Conservation (phyloP, 2,113 vertebrate species). For the Crotalus viridis region DNA sequence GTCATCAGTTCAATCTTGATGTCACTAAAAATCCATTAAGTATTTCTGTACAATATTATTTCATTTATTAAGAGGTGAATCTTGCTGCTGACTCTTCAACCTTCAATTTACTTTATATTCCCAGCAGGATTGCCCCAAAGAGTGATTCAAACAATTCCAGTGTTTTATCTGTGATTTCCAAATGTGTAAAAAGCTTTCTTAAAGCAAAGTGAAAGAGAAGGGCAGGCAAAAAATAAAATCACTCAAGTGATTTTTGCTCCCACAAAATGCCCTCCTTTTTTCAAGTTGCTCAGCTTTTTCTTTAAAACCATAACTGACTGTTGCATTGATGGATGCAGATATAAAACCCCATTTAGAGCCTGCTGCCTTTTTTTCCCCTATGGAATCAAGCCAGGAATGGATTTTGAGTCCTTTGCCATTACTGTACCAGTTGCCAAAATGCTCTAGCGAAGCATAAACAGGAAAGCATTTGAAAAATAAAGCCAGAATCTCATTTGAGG, state of each 20-base stretch:
- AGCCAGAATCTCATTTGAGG: neutral
- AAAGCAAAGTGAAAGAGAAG: neutral
- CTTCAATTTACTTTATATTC: neutral
- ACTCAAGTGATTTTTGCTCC: neutral
- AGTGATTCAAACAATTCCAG: neutral
- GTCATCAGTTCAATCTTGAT: neutral
- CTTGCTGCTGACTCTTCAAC: neutral
- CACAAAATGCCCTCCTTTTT: neutral
- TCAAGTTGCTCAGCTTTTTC: neutral
- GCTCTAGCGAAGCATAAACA: neutral
- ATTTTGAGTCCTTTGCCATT: neutral
- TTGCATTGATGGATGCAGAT: neutral
- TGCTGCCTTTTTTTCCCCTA: neutral
- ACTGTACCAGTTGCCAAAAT: neutral
- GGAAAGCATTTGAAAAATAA: neutral
- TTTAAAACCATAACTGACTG: neutral
- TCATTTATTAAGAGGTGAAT: neutral
- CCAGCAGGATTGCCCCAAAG: neutral
- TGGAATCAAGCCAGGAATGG: neutral
- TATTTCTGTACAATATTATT: neutral
- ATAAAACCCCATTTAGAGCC: neutral
- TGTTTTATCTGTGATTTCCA: neutral
- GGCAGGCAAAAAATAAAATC: too few relatives aligned
- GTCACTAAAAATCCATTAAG: neutral
- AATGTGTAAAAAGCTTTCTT: slow-evolving; percentile 4